Base-by-base conservation (phyloP, 2,888 invertebrate species). In the Incurvaria masculella region DNA sequence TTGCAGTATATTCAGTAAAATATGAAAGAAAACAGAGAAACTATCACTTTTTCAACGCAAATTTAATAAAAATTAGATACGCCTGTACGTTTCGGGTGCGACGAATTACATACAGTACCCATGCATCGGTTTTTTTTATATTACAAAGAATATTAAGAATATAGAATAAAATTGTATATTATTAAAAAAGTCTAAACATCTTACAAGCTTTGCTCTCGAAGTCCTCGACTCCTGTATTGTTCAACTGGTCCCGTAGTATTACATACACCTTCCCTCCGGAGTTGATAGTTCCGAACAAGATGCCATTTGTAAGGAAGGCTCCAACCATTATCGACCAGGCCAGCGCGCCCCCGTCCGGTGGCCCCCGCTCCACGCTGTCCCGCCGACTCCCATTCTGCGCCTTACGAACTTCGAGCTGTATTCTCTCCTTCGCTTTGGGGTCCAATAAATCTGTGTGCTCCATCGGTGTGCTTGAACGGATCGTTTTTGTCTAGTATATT, bases 271-370 rank as follows among this genome's bases (percentile, higher is more conserved):
- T 85, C 56, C 94, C 89, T 64, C 89, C 94, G 0, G 90, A 89
- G 74, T 96, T 96, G 61, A 96, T 93, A 42, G 93, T 85, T 43
- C 95, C 93, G 68, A 95, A 94, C 46, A 96, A 79, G 45, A 94
- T 86, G 5, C 95, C 95, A 69, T 96, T 95, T 60, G 90, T 90
- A 50, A 93, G 76, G 68, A 95, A 93, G 50, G 94, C 92, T 41
- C 87, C 91, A 40, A 92, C 59, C 81, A 94, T 83, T 16, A 95
- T 87, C 51, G 87, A 69, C 85, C 90, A 92, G 1, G 92, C 94
- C 59, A 90, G 81, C 14, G 83, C 56, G 0, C 91, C 91, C 11
- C 92, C 91, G 69, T 94, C 90, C 0, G 88, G 87, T 19, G 84
- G 84, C 21, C 69, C 73, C 44, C 59, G 62, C 16, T 52, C 57